Percentiles rank a stretch among this genome's conserved stretches.
These are phyloP conservation scores for Drosophila stalkeri DNA, from an alignment of 2,888 invertebrate genomes.

Conservation along the genomic window DNA sequence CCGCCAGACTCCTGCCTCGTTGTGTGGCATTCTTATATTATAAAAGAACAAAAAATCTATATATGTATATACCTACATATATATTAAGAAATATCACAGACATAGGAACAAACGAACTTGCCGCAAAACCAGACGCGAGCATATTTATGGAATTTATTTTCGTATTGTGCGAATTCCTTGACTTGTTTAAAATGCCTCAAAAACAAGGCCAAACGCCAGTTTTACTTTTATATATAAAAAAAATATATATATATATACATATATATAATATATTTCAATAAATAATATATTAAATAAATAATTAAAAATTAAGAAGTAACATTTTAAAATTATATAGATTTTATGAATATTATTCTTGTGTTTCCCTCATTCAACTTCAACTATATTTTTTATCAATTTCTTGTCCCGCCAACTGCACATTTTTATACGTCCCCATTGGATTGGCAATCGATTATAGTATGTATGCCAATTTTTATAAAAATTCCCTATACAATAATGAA, in stretches of 20 bases:
- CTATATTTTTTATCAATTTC: slow-evolving; percentile 15
- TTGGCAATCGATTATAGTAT: slow-evolving; percentile 41
- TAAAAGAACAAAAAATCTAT: slow-evolving; percentile 10
- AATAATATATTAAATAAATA: background rate
- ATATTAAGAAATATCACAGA: slow-evolving; percentile 49
- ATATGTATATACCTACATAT: slow-evolving; percentile 14
- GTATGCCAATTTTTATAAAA: slow-evolving; percentile 56
- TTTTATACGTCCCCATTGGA: slow-evolving; percentile 36
- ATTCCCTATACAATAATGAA: slow-evolving; percentile 52
- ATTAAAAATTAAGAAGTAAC: background rate
- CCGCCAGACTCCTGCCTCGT: slow-evolving; percentile 49
- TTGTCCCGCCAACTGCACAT: background rate
- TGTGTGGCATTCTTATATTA: slow-evolving; percentile 65
- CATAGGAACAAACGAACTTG: slow-evolving; percentile 47
- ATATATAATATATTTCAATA: no score
- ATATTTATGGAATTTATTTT: slow-evolving; percentile 66
- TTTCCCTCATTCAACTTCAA: background rate
- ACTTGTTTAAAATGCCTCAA: slow-evolving; percentile 41
- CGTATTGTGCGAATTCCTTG: slow-evolving; percentile 35
- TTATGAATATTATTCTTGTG: no score
- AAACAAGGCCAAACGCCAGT: slow-evolving; percentile 8
- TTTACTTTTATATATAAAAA: background rate
- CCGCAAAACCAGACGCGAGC: slow-evolving; percentile 44
- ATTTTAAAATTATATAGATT: no score
- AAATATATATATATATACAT: background rate